A percentile compares a stretch with the other conserved stretches of the same genome.
Conservation (phyloP, 2,797 vertebrate genomes). For the Epinephelus coioides region DNA sequence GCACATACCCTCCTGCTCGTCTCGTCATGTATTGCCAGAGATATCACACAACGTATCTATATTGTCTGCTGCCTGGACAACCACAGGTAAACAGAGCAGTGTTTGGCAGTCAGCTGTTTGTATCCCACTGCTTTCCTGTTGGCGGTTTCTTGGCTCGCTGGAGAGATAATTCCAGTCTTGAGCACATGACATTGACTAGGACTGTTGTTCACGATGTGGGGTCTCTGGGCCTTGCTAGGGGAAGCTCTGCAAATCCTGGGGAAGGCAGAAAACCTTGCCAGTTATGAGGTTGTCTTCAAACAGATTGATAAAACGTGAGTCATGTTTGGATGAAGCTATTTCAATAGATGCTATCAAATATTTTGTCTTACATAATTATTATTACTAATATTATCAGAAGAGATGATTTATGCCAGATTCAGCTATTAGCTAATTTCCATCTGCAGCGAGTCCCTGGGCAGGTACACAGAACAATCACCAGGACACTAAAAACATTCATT, state of each 20-base stretch:
- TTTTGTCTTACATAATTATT: neutral
- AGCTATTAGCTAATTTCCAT: too few species aligned
- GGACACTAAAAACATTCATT: too few species aligned
- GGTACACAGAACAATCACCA: too few species aligned
- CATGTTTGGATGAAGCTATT: neutral
- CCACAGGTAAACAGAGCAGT: slow-evolving; percentile 61
- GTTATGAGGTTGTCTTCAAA: neutral
- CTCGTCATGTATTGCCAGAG: slow-evolving; percentile 57
- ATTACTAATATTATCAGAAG: too few species aligned
- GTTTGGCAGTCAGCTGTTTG: slow-evolving; percentile 60
- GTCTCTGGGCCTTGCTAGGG: neutral
- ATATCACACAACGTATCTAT: slow-evolving; percentile 56
- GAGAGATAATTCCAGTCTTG: slow-evolving; percentile 46
- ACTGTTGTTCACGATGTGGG: slow-evolving; percentile 27
- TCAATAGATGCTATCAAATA: neutral
- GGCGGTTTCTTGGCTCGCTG: slow-evolving; percentile 42
- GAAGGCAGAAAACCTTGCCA: slow-evolving; percentile 6
- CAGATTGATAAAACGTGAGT: neutral
- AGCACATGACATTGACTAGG: slow-evolving; percentile 45
- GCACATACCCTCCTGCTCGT: slow-evolving; percentile 52
- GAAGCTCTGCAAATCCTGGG: neutral
- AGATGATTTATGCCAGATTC: too few species aligned
- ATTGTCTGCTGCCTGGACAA: slow-evolving; percentile 67
- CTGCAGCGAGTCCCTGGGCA: too few species aligned
- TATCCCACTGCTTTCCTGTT: slow-evolving; percentile 49